phyloP scores from a whole-genome alignment of 2,888 invertebrate genomes.

The Eudemis profundana region DNA sequence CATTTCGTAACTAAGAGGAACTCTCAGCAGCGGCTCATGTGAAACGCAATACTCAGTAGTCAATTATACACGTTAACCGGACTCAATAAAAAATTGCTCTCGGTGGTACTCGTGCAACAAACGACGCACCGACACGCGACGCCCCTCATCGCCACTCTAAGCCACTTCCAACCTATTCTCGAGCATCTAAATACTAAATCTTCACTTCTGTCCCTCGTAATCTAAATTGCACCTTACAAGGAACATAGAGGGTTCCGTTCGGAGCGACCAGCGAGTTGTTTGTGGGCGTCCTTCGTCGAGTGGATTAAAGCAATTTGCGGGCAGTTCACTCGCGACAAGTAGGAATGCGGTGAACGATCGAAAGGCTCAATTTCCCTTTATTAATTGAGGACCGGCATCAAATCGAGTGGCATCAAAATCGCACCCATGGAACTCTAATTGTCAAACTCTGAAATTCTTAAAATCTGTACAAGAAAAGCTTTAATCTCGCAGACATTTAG shows the following conservation, averaged over 20 bases:
- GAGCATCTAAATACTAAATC: constrained; percentile 24
- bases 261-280: not conserved
- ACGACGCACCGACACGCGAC: constrained; percentile 20
- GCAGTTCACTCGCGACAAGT: constrained; percentile 7
- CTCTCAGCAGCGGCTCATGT: no score
- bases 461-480: constrained; percentile 1
- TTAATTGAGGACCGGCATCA: constrained; percentile 13
- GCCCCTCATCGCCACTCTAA: constrained; percentile 11
- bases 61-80: constrained; percentile 11
- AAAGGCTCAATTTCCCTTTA: constrained; percentile 12
- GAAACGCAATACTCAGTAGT: no score
- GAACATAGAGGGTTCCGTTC: constrained; percentile 5
- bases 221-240: constrained; percentile 10
- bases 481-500: not conserved
- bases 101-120: constrained; percentile 22
- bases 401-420: constrained; percentile 11
- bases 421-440: constrained; percentile 1
- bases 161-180: constrained; percentile 29
- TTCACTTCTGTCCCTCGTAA: constrained; percentile 9
- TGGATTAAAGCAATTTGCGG: constrained; percentile 41
- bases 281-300: constrained; percentile 23
- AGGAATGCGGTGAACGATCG: constrained; percentile 14
- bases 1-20: no score
- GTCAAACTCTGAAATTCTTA: not conserved
- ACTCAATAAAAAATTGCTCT: constrained; percentile 30